Percentiles rank a stretch among this genome's conserved stretches.
Conservation (phyloP, 2,113 vertebrate species). For the Ancistrus triradiatus region DNA sequence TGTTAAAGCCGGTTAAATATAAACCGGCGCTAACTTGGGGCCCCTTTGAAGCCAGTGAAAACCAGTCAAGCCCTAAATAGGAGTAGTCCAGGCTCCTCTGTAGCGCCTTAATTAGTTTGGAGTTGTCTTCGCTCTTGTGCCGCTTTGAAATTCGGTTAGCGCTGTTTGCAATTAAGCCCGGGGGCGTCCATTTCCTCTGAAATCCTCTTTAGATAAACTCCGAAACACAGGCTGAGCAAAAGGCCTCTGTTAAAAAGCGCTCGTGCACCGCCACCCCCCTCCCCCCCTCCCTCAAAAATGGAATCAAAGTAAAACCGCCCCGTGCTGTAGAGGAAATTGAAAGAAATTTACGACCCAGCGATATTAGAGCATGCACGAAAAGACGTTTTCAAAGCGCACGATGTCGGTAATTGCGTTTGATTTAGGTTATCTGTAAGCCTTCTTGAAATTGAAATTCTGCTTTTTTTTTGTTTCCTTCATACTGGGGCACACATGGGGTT, state of each 20-base stretch:
- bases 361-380: no score
- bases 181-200: conserved; percentile 42
- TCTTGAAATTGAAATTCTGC: no score
- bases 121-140: conserved; percentile 42
- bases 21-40: conserved; percentile 61
- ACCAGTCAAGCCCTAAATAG: conserved; percentile 67
- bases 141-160: conserved; percentile 28
- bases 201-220: conserved; percentile 43
- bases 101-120: conserved; percentile 52
- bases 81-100: conserved; percentile 52
- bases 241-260: no score
- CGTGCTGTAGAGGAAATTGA: conserved; percentile 17
- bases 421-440: no score
- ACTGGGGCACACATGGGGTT: no score
- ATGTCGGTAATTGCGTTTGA: no score
- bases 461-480: no score
- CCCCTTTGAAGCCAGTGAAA: conserved; percentile 69
- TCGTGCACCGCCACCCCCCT: no score
- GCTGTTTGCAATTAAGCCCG: conserved; percentile 38
- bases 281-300: conserved; percentile 20
- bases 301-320: conserved; percentile 32
- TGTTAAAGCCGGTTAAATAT: conserved; percentile 64
- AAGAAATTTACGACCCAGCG: conserved; percentile 9
- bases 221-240: conserved; percentile 10
- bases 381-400: no score